Percentiles rank a stretch among this genome's conserved stretches.
These are phyloP conservation scores for Phalanger gymnotis DNA, from an alignment of 2,797 vertebrate species.

Conservation along the genomic window DNA sequence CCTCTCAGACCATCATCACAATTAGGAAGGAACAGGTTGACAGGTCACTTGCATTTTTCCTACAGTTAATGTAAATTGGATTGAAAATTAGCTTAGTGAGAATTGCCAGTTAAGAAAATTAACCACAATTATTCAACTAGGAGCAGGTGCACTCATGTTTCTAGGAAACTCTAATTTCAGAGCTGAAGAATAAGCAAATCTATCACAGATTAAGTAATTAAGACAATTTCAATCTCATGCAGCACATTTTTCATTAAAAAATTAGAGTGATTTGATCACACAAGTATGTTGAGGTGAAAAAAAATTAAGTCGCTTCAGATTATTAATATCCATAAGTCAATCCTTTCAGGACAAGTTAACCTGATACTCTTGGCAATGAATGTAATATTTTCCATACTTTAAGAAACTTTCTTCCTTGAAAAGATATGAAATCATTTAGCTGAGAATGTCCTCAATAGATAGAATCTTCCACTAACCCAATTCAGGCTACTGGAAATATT, in stretches of 20 bases:
- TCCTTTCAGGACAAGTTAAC: background rate
- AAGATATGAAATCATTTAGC: background rate
- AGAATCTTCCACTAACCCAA: background rate
- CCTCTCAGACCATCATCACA: background rate
- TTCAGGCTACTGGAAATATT: too few species aligned
- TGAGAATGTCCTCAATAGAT: background rate
- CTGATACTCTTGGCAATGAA: background rate
- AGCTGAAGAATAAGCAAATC: background rate
- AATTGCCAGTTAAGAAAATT: background rate
- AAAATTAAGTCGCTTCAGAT: background rate
- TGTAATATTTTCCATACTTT: background rate
- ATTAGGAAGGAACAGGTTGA: background rate
- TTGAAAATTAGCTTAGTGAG: background rate
- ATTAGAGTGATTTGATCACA: background rate
- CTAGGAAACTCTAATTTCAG: background rate
- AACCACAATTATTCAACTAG: background rate
- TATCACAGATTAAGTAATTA: background rate
- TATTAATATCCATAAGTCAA: background rate
- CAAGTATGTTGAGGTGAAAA: background rate
- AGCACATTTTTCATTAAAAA: background rate
- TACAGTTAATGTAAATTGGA: background rate
- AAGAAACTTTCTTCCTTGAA: background rate
- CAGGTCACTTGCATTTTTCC: background rate
- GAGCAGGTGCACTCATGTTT: background rate
- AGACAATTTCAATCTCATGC: background rate